Base-by-base conservation (phyloP, 1,140 invertebrate genomes). In the Spodoptera litura region DNA sequence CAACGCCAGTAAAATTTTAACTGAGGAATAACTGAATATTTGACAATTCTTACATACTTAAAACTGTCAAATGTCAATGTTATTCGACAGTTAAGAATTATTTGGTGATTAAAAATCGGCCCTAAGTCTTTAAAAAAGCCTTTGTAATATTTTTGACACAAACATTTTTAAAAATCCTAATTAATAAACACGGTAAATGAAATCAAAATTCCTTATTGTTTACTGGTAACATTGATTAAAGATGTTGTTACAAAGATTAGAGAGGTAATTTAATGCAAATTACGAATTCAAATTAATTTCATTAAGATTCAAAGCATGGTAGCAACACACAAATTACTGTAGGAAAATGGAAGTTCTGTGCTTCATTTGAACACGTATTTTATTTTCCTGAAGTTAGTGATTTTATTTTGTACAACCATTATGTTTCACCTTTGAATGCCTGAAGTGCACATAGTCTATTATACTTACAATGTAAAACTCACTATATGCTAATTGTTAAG, bases 241-340 rank as follows among this genome's bases (percentile, higher is more conserved):
- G 58, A 61, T 61, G 58, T 61, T 61, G 12, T 61, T n/a, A 31
- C 20, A 49, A 66, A 66, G 62, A 66, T 49, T 66, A 66, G 35
- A 66, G 49, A 66, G n/a, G 15, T 66, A 66, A 66, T 66, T 66
- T 38, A 20, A 49, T 44, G 38, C 38, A 66, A 66, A 66, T 66
- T 49, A 10, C 9, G 38, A 66, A 66, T 66, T 49, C 4, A 49
- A 66, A 66, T 66, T 25, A 49, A 66, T 66, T 49, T 66, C n/a
- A 66, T 66, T 49, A 66, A 66, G 6, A 51, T 66, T 66, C 38
- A 9, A 20, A 66, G n/a, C 38, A 61, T 49, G 38, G 38, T 38
- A 3, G 9, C 62, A 66, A 49, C 58, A 31, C 27, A 31, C 25
- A 61, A 61, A 61, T 61, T 61, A 61, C 11, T 6, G 2, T 0